Base-by-base conservation (phyloP, 2,888 invertebrate species). In the Philaethria dido region DNA sequence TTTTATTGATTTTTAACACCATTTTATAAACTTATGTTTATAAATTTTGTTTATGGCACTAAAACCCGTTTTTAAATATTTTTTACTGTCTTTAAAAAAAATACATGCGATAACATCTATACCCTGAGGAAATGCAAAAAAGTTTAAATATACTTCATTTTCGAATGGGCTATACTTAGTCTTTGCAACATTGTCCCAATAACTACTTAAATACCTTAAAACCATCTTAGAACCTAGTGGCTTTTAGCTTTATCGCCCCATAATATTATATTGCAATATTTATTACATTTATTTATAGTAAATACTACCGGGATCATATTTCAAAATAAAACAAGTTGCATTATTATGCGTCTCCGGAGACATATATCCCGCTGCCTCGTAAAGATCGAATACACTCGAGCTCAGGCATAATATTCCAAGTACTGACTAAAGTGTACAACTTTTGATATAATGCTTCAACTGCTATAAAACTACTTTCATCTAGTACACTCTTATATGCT, bases 271-370 rank as follows among this genome's bases (percentile, higher is more conserved):
- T 39, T 39, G 42, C 22, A 1, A 42, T 57, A 57, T 57, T 42
- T 57, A 42, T 57, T 57, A 57, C 39, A 42, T 42, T 57, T 44
- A 57, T 42, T 61, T 66, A 44, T 22, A 59, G 47, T 13, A 57
- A 57, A 62, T 42, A 54, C 57, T 67, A 57, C 57, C 57, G 50
- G 48, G 33, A 63, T 67, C 44, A 44, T 33, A 44, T 62, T 63
- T 62, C 62, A 62, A 48, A 62, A 67, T 50, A 62, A 67, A 57
- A 62, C 57, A 67, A 36, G 44, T 36, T 45, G 57, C 48, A 62
- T 54, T 42, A 57, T 57, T 57, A 57, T 42, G n/a, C 42, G 57
- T 57, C 57, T 57, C 42, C 39, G 22, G 57, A 42, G 57, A 57
- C 52, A 29, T 57, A 57, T 57, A 57, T 57, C 22, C 57, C 20